These are phyloP conservation scores for Entelurus aequoreus DNA, from an alignment of 2,113 vertebrate species.

Conservation along the genomic window DNA sequence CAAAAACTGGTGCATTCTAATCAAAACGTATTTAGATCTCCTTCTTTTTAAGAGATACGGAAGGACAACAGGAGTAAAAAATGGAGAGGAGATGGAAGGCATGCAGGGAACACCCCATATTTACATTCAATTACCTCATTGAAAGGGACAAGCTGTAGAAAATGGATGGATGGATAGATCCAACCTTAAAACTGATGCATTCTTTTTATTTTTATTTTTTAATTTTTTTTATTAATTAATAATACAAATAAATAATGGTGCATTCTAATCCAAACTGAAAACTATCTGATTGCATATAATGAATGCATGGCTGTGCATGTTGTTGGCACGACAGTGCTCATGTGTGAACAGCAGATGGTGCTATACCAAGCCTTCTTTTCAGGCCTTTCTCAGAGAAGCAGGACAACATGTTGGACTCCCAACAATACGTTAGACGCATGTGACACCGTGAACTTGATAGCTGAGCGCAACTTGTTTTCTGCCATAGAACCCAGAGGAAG, in stretches of 20 bases:
- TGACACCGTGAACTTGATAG: not conserved
- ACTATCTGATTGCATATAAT: too few species aligned
- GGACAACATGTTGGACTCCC: not conserved
- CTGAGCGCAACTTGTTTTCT: not conserved
- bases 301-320: slow-evolving; percentile 17
- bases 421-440: not conserved
- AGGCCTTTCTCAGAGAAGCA: not conserved
- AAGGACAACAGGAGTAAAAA: too few species aligned
- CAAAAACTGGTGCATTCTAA: too few species aligned
- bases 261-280: too few species aligned
- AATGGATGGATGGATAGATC: not conserved
- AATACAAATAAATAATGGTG: too few species aligned
- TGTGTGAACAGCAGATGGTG: slow-evolving; percentile 67
- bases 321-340: slow-evolving; percentile 23
- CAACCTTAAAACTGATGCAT: too few species aligned
- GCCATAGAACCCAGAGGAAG: slow-evolving; percentile 28
- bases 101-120: slow-evolving; percentile 3
- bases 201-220: too few species aligned
- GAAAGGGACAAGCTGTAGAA: too few species aligned
- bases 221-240: too few species aligned
- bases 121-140: not conserved
- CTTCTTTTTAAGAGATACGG: too few species aligned
- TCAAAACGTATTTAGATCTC: too few species aligned
- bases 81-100: not conserved
- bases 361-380: slow-evolving; percentile 36